Conservation (phyloP, 2,113 vertebrate genomes). For the Suricata suricatta region DNA sequence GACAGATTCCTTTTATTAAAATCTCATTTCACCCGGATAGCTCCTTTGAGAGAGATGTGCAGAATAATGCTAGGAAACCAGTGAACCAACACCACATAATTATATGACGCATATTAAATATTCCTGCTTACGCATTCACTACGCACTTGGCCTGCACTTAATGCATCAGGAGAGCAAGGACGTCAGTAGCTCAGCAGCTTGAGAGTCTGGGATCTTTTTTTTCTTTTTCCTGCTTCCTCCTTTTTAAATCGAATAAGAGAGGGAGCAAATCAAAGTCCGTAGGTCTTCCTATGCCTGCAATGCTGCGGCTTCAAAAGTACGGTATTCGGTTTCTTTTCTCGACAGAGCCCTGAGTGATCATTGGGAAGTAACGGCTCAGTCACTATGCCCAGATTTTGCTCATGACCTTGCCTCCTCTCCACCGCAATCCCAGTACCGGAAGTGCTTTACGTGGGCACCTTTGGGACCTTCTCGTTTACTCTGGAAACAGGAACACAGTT, state of each 20-base stretch:
- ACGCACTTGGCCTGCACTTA: background rate
- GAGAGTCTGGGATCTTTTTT: rapidly evolving
- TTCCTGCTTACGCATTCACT: constrained; percentile 50
- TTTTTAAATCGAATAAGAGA: background rate
- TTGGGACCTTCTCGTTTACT: background rate
- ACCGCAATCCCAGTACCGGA: background rate
- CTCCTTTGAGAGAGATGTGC: constrained; percentile 72
- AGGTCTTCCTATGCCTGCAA: background rate
- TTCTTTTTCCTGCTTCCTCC: rapidly evolving
- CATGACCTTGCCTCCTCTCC: no score
- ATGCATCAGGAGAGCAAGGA: constrained; percentile 28
- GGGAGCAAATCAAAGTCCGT: background rate
- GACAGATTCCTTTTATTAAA: constrained; percentile 75
- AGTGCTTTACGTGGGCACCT: background rate
- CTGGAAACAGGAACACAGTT: background rate
- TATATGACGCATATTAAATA: constrained; percentile 58
- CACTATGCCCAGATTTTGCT: background rate
- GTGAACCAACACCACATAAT: background rate
- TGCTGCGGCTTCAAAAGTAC: background rate
- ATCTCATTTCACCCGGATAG: constrained; percentile 74
- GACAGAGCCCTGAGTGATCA: background rate
- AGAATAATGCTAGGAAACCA: constrained; percentile 14
- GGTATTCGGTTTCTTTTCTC: background rate
- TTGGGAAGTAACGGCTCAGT: background rate
- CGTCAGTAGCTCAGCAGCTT: constrained; percentile 25